Evolutionary conservation across 92 coral and sea anemone species (phyloP), one percentile per base, ranked within the genome.

Genomic region (Parazoanthus atlanticus): DNA sequence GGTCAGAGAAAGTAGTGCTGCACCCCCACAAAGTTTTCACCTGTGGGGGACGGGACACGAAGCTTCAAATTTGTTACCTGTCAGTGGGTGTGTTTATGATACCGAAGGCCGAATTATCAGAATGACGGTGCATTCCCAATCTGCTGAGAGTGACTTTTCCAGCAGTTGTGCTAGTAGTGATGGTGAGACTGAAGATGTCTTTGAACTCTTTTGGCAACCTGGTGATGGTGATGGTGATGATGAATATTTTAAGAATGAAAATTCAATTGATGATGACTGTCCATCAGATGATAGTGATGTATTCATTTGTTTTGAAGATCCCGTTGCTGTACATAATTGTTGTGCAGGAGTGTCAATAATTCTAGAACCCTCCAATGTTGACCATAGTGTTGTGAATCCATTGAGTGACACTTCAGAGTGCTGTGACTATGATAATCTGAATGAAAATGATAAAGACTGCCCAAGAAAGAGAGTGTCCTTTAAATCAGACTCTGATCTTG

Each of bases 391-490:
- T 82, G 75, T 16, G 10, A 36, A 61, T 49, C 9, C 10, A 16
- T 25, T 26, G 30, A 40, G 40, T 41, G 67, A 28, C 74, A 26
- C 78, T 69, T 26, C 52, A 40, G 26, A 41, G 31, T 11, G 41
- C 66, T 70, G 70, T 70, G 47, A 84, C 16, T 19, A 36, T 75
- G 26, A n/a, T 19, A 6, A 21, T 52, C 58, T 13, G 12, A 30
- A 69, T 41, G 64, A 84, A 29, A 72, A 7, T 74, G 43, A 70
- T 17, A 15, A 58, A 65, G 32, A 23, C n/a, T 40, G 46, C 41
- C 75, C 26, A 43, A 86, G 74, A 84, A 94, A 92, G 85, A 90
- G 86, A 89, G 98, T 96, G 32, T 91, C 92, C 8, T 96, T 96
- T 79, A 89, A 86, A 79, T 86, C 84, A 69, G 96, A 89, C 49